phyloP scores from a whole-genome alignment of 2,888 invertebrate species.

The Coelinius sp. region DNA sequence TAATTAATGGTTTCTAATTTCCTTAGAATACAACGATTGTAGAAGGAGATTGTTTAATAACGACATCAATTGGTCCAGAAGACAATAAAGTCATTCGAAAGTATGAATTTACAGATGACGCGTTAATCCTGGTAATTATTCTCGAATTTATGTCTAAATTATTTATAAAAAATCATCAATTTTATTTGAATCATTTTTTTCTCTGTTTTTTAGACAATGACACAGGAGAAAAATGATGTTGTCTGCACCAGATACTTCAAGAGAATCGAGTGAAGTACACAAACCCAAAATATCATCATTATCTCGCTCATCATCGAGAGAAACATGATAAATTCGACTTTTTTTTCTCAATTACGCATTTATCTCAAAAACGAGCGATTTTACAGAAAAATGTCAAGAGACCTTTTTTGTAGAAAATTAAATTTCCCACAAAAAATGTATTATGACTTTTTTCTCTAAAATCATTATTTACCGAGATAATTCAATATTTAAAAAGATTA shows the following conservation, averaged over 20 bases:
- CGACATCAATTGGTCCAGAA: constrained; percentile 67
- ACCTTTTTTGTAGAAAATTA: too few relatives aligned
- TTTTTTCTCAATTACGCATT: too few relatives aligned
- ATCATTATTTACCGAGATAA: too few relatives aligned
- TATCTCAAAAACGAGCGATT: too few relatives aligned
- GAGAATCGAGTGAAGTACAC: constrained; percentile 62
- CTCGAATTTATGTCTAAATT: constrained; percentile 1
- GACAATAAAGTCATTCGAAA: constrained; percentile 67
- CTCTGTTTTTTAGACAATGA: constrained; percentile 69
- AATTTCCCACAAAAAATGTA: too few relatives aligned
- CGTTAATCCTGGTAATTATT: constrained; percentile 59
- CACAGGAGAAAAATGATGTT: constrained; percentile 72
- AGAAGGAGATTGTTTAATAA: constrained; percentile 72
- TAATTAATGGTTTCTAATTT: not conserved
- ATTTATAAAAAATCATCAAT: too few relatives aligned
- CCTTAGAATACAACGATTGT: constrained; percentile 75
- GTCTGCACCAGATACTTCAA: constrained; percentile 75
- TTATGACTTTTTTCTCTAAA: too few relatives aligned
- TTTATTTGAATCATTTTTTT: constrained; percentile 19
- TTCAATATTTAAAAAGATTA: not conserved
- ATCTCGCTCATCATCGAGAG: not conserved
- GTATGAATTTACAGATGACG: constrained; percentile 70
- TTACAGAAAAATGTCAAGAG: too few relatives aligned
- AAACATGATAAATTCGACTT: not conserved
- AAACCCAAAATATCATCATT: too few relatives aligned